Percentiles rank a stretch among this genome's conserved stretches.
Evolutionary conservation across 2,797 vertebrate genomes (phyloP).

Genomic region (Tragopan temminckii): DNA sequence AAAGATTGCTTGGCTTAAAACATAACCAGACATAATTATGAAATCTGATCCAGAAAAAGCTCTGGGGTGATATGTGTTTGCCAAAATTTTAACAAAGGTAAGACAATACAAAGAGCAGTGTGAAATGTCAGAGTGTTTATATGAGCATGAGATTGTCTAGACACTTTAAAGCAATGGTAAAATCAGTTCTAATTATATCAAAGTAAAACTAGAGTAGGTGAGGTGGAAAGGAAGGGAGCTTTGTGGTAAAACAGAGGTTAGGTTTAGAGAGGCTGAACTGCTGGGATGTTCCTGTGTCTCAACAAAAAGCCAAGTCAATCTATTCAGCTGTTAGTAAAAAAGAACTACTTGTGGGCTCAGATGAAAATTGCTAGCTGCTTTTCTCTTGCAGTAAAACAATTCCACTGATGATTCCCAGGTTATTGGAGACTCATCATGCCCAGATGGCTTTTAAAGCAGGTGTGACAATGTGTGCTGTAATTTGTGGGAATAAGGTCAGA

Average conservation of each 20-base stretch:
- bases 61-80: constrained; percentile 8
- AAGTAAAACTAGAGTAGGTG: not conserved
- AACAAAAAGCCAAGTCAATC: not conserved
- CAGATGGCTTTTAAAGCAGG: constrained; percentile 51
- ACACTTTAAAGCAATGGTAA: constrained; percentile 12
- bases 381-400: not conserved
- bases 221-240: not conserved
- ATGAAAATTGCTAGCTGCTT: not conserved
- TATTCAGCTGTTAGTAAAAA: not conserved
- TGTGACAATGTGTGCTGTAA: not conserved
- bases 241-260: not conserved
- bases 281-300: not conserved
- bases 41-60: constrained; percentile 36
- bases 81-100: constrained; percentile 64
- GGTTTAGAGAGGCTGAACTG: not conserved
- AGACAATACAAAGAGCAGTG: constrained; percentile 10
- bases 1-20: constrained; percentile 44
- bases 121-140: not conserved
- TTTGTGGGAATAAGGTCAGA: constrained; percentile 34
- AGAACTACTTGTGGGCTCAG: not conserved
- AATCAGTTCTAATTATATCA: constrained; percentile 34
- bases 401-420: constrained; percentile 12
- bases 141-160: constrained; percentile 29
- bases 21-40: constrained; percentile 48
- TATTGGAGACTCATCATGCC: not conserved